A percentile compares a stretch with the other conserved stretches of the same genome.
phyloP scores from a whole-genome alignment of 2,797 vertebrate genomes.

The Stomatorhinus walkeri region DNA sequence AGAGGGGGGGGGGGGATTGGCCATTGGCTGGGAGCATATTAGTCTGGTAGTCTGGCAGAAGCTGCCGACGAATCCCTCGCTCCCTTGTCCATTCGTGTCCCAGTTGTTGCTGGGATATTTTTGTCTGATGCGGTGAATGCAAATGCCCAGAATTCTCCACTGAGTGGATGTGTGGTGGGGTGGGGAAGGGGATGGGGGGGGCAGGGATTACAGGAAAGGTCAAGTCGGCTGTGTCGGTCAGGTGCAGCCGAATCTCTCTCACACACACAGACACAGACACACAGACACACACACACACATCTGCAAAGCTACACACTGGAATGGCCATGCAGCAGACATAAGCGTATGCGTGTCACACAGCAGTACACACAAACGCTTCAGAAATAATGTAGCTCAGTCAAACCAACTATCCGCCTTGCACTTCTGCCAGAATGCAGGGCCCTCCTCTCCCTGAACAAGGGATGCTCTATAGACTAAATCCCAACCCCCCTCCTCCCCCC shows the following conservation, averaged over 20 bases:
- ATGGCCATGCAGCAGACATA: neutral
- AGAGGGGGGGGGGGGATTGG: neutral
- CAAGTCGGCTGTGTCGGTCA: conserved; percentile 37
- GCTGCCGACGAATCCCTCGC: neutral
- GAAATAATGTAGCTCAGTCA: conserved; percentile 54
- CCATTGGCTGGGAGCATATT: neutral
- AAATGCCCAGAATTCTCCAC: conserved; percentile 38
- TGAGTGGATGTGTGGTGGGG: neutral
- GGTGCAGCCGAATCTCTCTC: neutral
- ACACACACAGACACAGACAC: neutral
- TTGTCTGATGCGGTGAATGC: conserved; percentile 29
- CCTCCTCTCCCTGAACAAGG: conserved; percentile 53
- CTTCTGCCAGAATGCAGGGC: conserved; percentile 44
- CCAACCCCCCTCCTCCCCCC: conserved; percentile 24
- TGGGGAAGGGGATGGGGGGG: neutral
- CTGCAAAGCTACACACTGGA: neutral
- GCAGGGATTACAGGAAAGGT: conserved; percentile 45
- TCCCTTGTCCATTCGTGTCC: neutral
- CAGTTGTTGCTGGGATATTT: conserved; percentile 21
- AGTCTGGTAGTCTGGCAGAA: neutral
- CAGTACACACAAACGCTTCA: conserved; percentile 36
- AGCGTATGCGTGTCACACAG: neutral
- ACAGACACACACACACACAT: neutral
- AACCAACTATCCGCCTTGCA: conserved; percentile 48
- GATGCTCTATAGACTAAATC: conserved; percentile 59